These are phyloP conservation scores for Phaetusa simplex DNA, from an alignment of 2,113 vertebrate species.

Conservation along the genomic window DNA sequence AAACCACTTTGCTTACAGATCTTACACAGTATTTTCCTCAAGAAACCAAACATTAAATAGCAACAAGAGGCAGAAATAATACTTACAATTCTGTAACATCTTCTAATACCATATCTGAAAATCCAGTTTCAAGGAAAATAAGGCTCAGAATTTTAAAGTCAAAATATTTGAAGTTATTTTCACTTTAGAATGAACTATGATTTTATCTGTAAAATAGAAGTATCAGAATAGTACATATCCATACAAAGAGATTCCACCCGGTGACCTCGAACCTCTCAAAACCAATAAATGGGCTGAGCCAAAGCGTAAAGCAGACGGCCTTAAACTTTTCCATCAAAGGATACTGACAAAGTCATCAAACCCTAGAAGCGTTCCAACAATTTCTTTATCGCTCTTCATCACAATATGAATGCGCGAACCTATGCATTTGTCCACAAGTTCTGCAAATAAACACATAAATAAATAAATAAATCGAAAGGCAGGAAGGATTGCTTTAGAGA, in stretches of 20 bases:
- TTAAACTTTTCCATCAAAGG: slow-evolving; percentile 69
- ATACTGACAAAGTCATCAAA: slow-evolving; percentile 97
- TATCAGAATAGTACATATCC: neutral
- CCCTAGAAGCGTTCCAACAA: slow-evolving; percentile 89
- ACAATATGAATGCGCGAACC: slow-evolving; percentile 93
- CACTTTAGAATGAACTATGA: neutral
- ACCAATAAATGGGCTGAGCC: neutral
- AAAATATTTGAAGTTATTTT: neutral
- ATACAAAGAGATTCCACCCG: neutral
- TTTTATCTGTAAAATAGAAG: neutral
- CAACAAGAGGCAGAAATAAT: neutral
- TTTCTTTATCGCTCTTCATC: slow-evolving; percentile 96
- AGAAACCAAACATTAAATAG: neutral
- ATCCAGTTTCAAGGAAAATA: slow-evolving; percentile 70
- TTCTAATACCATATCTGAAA: slow-evolving; percentile 88
- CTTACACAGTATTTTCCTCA: neutral
- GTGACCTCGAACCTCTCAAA: neutral
- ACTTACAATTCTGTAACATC: slow-evolving; percentile 91
- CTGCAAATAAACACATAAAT: slow-evolving; percentile 51
- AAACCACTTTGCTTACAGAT: neutral
- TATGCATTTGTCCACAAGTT: slow-evolving; percentile 94
- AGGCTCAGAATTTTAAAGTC: neutral
- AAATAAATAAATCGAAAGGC: neutral
- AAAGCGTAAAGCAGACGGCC: neutral
- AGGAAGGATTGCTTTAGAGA: no score